phyloP scores from a whole-genome alignment of 1,140 invertebrate genomes.

The Eurosta solidaginis region DNA sequence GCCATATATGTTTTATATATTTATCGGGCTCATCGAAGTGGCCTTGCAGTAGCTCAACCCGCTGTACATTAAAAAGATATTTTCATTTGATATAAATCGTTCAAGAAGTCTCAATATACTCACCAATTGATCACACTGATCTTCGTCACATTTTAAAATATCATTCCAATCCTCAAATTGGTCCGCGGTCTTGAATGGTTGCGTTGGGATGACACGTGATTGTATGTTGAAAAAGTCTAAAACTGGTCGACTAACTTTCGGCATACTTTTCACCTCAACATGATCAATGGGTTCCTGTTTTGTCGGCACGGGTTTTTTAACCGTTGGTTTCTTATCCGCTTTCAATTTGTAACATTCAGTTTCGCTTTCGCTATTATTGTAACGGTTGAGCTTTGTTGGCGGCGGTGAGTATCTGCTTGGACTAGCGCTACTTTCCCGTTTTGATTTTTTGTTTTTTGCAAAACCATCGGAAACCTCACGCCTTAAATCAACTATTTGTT shows the following conservation, averaged over 20 bases:
- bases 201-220: not conserved
- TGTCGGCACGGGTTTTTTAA: not conserved
- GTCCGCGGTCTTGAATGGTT: constrained; percentile 7
- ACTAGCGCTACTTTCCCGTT: not conserved
- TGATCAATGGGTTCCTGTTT: not conserved
- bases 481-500: constrained; percentile 17
- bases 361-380: not conserved
- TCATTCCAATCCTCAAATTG: constrained; percentile 21
- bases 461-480: not conserved
- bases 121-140: constrained; percentile 28
- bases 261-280: not conserved
- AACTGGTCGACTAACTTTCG: constrained; percentile 1
- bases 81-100: not conserved
- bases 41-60: constrained; percentile 4
- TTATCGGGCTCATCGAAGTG: constrained; percentile 17
- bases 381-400: not conserved
- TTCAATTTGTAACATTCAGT: not conserved
- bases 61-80: not conserved
- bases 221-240: constrained; percentile 12
- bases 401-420: not conserved
- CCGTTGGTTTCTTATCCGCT: not conserved
- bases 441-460: not conserved
- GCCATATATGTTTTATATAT: constrained; percentile 26
- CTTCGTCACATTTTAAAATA: not conserved
- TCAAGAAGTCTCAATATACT: not conserved